phyloP scores from a whole-genome alignment of 2,113 vertebrate genomes.

The Lanius ludovicianus region DNA sequence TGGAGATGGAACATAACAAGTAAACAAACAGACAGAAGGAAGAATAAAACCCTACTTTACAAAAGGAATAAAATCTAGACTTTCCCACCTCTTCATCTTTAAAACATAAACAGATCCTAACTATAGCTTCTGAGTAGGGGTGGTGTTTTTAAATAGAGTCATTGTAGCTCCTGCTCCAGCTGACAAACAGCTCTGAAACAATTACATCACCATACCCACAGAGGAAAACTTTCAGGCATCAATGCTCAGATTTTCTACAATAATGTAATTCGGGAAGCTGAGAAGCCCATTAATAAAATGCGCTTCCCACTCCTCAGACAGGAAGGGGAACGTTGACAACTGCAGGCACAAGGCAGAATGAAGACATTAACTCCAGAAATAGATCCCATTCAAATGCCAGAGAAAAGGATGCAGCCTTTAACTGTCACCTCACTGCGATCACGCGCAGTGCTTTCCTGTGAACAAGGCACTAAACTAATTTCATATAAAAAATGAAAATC shows the following conservation, averaged over 20 bases:
- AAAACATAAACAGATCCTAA: background rate
- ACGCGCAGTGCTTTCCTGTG: fast-evolving
- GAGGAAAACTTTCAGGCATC: background rate
- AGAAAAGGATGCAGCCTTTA: background rate
- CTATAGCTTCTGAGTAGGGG: background rate
- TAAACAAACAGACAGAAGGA: background rate
- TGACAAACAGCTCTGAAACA: background rate
- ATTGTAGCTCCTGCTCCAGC: background rate
- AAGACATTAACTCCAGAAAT: background rate
- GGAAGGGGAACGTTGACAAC: background rate
- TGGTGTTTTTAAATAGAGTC: background rate
- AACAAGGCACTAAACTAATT: background rate
- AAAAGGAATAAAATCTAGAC: background rate
- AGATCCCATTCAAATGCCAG: background rate
- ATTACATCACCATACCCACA: background rate
- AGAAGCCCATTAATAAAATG: background rate
- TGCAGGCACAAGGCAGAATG: background rate
- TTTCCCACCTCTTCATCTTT: background rate
- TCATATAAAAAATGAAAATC: background rate
- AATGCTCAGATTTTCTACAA: background rate
- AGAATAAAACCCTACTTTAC: background rate
- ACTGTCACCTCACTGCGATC: background rate
- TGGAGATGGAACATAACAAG: constrained; percentile 41
- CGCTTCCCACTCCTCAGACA: background rate
- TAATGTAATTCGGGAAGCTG: background rate